Conservation (phyloP, 2,888 invertebrate species). For the Cryptus armator region DNA sequence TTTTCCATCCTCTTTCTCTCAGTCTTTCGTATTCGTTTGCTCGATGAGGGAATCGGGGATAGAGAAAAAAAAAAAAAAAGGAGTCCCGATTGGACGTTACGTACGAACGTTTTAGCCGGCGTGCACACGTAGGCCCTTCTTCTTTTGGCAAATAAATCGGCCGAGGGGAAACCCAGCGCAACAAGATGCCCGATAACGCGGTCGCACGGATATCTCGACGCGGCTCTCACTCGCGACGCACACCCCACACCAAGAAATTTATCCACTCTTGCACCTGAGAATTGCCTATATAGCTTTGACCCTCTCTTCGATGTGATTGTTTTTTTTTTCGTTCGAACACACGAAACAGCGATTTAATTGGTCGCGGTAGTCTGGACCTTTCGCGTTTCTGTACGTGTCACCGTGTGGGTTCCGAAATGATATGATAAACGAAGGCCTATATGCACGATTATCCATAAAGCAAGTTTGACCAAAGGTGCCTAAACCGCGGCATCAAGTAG, state of each 20-base stretch:
- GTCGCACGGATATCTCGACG: slow-evolving; percentile 60
- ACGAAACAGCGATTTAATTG: slow-evolving; percentile 62
- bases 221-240: slow-evolving; percentile 43
- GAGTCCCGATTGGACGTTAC: slow-evolving; percentile 11
- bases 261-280: slow-evolving; percentile 67
- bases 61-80: slow-evolving; percentile 11
- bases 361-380: slow-evolving; percentile 47
- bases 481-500: too few relatives aligned
- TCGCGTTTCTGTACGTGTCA: slow-evolving; percentile 9
- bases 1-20: slow-evolving; percentile 51
- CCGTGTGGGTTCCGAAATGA: not conserved
- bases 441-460: too few relatives aligned
- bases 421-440: not conserved
- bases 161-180: slow-evolving; percentile 57
- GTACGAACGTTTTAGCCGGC: slow-evolving; percentile 2
- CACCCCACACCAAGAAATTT: slow-evolving; percentile 60
- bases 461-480: too few relatives aligned
- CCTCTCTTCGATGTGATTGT: slow-evolving; percentile 18
- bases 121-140: slow-evolving; percentile 56
- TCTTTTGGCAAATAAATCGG: slow-evolving; percentile 67
- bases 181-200: slow-evolving; percentile 66
- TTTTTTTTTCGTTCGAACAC: slow-evolving; percentile 50
- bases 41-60: slow-evolving; percentile 46
- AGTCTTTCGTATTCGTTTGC: slow-evolving; percentile 24
- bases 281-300: slow-evolving; percentile 40